Evolutionary conservation across 2,113 vertebrate species (phyloP).

Genomic region (Stigmatopora argus): DNA sequence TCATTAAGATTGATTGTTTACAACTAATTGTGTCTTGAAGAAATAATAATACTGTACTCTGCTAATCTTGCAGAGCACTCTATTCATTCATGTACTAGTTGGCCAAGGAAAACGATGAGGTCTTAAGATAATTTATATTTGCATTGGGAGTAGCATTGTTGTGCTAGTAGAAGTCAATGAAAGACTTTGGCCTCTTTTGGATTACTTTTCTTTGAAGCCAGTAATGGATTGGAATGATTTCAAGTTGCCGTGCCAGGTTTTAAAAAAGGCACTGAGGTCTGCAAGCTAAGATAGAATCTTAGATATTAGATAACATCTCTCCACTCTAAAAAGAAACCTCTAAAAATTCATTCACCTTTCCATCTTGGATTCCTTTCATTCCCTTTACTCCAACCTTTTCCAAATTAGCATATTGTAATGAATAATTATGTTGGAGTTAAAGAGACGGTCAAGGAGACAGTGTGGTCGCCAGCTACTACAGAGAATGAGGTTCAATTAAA

Average conservation of each 20-base stretch:
- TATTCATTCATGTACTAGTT: neutral
- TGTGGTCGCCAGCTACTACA: conserved; percentile 1
- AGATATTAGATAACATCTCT: conserved; percentile 62
- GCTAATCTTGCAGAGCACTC: neutral
- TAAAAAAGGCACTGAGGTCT: conserved; percentile 46
- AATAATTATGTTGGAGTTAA: conserved; percentile 36
- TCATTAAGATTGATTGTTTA: neutral
- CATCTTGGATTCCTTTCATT: conserved; percentile 31
- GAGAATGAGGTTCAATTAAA: conserved; percentile 20
- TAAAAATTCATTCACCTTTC: conserved; percentile 42
- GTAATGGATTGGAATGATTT: conserved; percentile 53
- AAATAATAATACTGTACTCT: neutral
- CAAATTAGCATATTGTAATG: conserved; percentile 34
- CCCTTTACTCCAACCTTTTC: conserved; percentile 23
- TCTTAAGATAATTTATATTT: no score
- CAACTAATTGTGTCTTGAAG: neutral
- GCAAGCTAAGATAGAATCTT: conserved; percentile 47
- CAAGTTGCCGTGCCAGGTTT: conserved; percentile 54
- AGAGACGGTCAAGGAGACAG: conserved; percentile 6
- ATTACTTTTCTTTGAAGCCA: conserved; percentile 43
- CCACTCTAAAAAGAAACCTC: conserved; percentile 43
- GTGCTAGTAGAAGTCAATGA: no score
- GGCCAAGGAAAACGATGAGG: neutral
- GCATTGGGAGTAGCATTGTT: neutral
- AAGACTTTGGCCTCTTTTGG: conserved; percentile 47